Percentiles rank a stretch among this genome's conserved stretches.
Conservation (phyloP, 2,113 vertebrate species). For the Eubucco bourcierii region DNA sequence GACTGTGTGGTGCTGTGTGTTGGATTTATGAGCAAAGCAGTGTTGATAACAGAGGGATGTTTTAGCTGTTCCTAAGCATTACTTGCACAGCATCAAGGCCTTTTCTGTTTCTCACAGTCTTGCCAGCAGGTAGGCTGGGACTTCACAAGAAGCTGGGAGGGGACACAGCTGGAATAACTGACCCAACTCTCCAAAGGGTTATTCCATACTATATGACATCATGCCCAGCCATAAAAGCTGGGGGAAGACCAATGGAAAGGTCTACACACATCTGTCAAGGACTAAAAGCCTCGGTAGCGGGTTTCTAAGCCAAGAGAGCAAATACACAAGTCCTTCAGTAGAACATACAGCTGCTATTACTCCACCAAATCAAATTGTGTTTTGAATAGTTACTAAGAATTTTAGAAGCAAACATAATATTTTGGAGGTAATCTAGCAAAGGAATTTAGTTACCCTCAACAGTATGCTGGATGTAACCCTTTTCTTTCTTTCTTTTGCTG, state of each 20-base stretch:
- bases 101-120: not conserved
- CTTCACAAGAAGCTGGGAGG: not conserved
- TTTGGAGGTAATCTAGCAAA: not conserved
- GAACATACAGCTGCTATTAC: not conserved
- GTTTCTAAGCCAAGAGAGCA: not conserved
- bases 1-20: no score
- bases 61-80: no score
- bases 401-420: not conserved
- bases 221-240: not conserved
- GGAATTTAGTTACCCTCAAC: not conserved
- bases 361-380: not conserved
- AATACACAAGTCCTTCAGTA: not conserved
- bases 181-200: no score
- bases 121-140: accelerated
- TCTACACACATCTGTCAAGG: not conserved
- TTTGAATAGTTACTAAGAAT: not conserved
- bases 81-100: no score
- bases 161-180: not conserved
- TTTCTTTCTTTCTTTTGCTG: not conserved
- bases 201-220: no score
- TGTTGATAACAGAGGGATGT: no score
- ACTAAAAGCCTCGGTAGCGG: not conserved
- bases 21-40: no score
- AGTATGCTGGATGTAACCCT: not conserved
- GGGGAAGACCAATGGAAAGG: not conserved